Evolutionary conservation across 2,888 invertebrate genomes (phyloP).

Genomic region (Aleiodes alternator): DNA sequence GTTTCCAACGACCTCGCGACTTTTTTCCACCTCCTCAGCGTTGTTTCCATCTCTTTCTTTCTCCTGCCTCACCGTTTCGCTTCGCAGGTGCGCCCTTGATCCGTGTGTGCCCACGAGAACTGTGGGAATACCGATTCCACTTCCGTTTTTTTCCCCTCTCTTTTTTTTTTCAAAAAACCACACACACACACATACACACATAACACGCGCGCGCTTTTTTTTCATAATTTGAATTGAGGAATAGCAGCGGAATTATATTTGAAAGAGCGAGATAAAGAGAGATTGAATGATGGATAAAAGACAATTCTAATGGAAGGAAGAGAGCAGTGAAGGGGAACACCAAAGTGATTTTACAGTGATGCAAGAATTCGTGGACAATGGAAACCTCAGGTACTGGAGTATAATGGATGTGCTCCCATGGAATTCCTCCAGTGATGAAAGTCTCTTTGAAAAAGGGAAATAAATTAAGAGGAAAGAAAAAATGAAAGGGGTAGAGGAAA

Average conservation of each 20-base stretch:
- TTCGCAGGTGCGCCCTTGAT: slow-evolving; percentile 47
- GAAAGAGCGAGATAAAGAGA: neutral
- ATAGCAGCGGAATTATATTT: neutral
- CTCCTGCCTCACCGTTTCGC: slow-evolving; percentile 20
- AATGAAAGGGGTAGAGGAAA: neutral
- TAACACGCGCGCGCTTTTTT: neutral
- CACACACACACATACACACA: slow-evolving; percentile 8
- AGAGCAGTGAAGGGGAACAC: slow-evolving; percentile 16
- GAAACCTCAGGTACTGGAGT: slow-evolving; percentile 20
- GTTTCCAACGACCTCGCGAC: slow-evolving; percentile 54
- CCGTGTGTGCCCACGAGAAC: slow-evolving; percentile 35
- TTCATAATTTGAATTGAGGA: neutral
- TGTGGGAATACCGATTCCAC: slow-evolving; percentile 48
- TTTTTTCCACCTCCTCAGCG: slow-evolving; percentile 40
- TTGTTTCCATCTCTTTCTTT: slow-evolving; percentile 43
- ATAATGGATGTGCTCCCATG: slow-evolving; percentile 20
- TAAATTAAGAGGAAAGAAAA: neutral
- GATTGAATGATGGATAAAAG: neutral
- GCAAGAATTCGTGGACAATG: slow-evolving; percentile 39
- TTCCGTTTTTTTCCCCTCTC: slow-evolving; percentile 41
- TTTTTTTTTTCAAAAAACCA: neutral
- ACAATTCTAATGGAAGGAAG: slow-evolving; percentile 1
- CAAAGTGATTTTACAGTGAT: slow-evolving; percentile 23
- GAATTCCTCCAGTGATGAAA: neutral
- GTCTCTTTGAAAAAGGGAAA: neutral